Evolutionary conservation across 2,113 vertebrate species (phyloP).

Genomic region (Mobula birostris): DNA sequence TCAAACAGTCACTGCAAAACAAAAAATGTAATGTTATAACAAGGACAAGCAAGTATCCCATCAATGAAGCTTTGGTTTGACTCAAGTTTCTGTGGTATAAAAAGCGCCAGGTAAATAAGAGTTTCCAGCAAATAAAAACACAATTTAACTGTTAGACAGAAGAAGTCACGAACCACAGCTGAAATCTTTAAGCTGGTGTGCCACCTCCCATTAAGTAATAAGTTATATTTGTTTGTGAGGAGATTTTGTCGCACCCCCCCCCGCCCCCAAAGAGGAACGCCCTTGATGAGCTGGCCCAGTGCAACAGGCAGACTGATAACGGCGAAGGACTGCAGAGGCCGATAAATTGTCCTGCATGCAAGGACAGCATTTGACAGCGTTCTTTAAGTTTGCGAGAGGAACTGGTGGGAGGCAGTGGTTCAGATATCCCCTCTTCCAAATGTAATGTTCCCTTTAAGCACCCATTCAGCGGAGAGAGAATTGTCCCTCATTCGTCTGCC

Average conservation of each 20-base stretch:
- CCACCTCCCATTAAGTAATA: not conserved
- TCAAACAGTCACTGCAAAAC: not conserved
- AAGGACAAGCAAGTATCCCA: not conserved
- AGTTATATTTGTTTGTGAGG: constrained; percentile 1
- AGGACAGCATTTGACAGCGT: not conserved
- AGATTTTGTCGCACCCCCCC: too few relatives aligned
- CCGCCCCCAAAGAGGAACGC: not conserved
- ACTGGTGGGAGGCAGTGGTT: not conserved
- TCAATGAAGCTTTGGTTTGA: constrained; percentile 26
- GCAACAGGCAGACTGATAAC: not conserved
- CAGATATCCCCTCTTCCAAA: not conserved
- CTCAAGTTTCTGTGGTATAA: constrained; percentile 28
- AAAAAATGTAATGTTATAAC: not conserved
- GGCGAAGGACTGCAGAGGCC: not conserved
- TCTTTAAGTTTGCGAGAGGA: not conserved
- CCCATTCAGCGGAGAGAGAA: not conserved
- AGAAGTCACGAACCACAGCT: constrained; percentile 20
- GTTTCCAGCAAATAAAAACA: not conserved
- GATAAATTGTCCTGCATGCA: not conserved
- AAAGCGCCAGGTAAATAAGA: constrained; percentile 11
- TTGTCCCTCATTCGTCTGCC: too few relatives aligned
- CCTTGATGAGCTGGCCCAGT: not conserved
- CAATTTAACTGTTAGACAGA: not conserved
- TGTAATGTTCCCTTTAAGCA: not conserved
- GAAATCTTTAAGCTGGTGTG: not conserved